A percentile compares a stretch with the other conserved stretches of the same genome.
Conservation (phyloP, 1,140 invertebrate species). For the Saccostrea echinata region DNA sequence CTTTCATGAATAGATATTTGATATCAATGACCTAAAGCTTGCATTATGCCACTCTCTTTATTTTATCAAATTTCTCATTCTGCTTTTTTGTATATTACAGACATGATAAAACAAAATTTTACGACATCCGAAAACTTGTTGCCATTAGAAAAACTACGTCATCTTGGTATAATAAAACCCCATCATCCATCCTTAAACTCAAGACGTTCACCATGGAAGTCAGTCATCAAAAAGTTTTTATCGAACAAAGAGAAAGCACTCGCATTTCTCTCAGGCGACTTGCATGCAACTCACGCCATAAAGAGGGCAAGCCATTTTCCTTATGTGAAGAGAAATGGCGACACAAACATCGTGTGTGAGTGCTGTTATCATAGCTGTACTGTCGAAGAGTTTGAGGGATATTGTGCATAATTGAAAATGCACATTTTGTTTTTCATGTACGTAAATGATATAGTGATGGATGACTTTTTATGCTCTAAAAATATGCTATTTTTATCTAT, state of each 20-base stretch:
- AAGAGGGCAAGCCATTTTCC: background rate
- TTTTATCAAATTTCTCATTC: no score
- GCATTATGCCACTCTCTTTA: no score
- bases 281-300: background rate
- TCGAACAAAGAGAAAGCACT: slow-evolving; percentile 14
- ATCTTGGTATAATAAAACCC: background rate
- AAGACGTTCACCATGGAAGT: background rate
- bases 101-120: background rate
- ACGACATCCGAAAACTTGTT: background rate
- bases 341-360: background rate
- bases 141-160: background rate
- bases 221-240: background rate
- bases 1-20: background rate
- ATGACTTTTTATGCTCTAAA: background rate
- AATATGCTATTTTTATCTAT: background rate
- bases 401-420: background rate
- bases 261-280: background rate
- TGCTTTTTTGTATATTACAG: background rate
- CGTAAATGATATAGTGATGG: no score
- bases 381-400: background rate
- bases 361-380: slow-evolving; percentile 3
- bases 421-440: no score
- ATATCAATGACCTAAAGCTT: background rate
- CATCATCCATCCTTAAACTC: background rate
- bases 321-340: background rate